These are phyloP conservation scores for Spilosoma lubricipeda DNA, from an alignment of 2,888 invertebrate genomes.

Conservation along the genomic window DNA sequence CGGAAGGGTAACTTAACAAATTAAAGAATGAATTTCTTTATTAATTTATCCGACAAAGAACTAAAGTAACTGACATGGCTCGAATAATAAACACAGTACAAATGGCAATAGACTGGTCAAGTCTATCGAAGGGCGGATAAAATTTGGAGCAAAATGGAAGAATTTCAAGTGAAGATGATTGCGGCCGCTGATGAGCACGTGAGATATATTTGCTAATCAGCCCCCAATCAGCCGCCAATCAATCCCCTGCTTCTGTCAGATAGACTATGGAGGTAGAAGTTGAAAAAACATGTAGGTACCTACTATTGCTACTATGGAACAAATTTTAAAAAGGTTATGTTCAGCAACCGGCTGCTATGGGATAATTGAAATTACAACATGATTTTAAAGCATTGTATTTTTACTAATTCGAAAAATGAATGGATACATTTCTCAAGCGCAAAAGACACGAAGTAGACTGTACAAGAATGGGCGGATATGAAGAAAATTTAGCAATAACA, in stretches of 20 bases:
- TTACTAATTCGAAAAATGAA: constrained; percentile 42
- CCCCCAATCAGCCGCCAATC: too few species aligned
- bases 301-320: too few species aligned
- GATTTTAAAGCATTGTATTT: constrained; percentile 28
- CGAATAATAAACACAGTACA: too few species aligned
- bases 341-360: not conserved
- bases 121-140: not conserved
- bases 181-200: too few species aligned
- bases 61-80: too few species aligned
- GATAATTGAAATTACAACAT: constrained; percentile 1
- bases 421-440: constrained; percentile 42
- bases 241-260: not conserved
- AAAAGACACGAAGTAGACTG: constrained; percentile 27
- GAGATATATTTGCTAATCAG: too few species aligned
- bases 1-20: too few species aligned
- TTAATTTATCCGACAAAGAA: not conserved
- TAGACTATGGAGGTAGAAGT: not conserved
- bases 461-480: constrained; percentile 55
- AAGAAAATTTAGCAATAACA: constrained; percentile 43
- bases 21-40: not conserved
- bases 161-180: not conserved
- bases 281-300: too few species aligned
- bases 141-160: not conserved
- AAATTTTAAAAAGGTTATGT: not conserved
- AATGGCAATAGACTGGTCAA: not conserved